phyloP scores from a whole-genome alignment of 2,888 invertebrate species.

The Pheosia tremula region DNA sequence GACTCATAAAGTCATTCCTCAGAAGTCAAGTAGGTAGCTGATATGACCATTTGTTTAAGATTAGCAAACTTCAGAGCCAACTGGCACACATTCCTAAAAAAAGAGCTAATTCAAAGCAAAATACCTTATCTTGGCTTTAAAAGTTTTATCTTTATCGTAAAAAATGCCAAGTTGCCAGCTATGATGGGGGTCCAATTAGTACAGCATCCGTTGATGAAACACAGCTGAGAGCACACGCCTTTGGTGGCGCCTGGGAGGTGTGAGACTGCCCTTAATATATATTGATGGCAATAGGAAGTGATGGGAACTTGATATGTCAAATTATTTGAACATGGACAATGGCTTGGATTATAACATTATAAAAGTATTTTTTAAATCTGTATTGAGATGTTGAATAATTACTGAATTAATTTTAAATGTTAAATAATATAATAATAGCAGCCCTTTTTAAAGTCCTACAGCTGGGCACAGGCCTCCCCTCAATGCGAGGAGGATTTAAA shows the following conservation, averaged over 20 bases:
- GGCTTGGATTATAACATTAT: not conserved
- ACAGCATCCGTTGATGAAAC: constrained; percentile 57
- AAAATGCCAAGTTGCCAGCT: constrained; percentile 32
- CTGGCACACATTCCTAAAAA: not conserved
- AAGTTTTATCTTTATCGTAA: constrained; percentile 36
- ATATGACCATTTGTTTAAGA: not conserved
- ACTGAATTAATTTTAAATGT: too few relatives aligned
- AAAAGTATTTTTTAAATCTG: too few relatives aligned
- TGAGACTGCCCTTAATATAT: constrained; percentile 34
- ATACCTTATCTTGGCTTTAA: constrained; percentile 14
- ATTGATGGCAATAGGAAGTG: constrained; percentile 23
- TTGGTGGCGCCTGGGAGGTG: constrained; percentile 58
- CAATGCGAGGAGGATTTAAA: too few relatives aligned
- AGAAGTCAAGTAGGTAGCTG: not conserved
- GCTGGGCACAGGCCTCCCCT: too few relatives aligned
- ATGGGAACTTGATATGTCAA: constrained; percentile 17
- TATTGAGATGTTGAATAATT: too few relatives aligned
- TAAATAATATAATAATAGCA: too few relatives aligned
- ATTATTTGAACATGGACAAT: not conserved
- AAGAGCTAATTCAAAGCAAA: not conserved
- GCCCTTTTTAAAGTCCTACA: too few relatives aligned
- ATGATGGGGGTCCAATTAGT: constrained; percentile 67
- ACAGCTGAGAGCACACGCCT: constrained; percentile 52
- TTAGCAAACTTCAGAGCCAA: not conserved
- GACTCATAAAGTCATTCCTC: not conserved